These are phyloP conservation scores for Ctenochaetus hawaiiensis DNA, from an alignment of 2,797 vertebrate species.

Conservation along the genomic window DNA sequence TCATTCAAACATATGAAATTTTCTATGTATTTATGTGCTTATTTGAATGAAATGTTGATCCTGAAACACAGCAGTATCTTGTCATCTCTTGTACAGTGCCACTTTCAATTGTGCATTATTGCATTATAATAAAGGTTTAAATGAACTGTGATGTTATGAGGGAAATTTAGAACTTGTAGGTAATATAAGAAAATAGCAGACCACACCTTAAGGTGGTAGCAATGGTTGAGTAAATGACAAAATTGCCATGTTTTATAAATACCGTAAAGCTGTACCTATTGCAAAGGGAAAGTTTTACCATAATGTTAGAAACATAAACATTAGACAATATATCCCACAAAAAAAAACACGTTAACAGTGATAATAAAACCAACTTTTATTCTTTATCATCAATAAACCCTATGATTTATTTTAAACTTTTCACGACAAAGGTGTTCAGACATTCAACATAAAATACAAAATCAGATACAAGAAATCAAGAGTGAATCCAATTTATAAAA, in stretches of 20 bases:
- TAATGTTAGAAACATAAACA: too few relatives aligned
- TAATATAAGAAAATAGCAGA: neutral
- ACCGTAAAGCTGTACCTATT: too few relatives aligned
- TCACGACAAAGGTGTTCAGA: conserved; percentile 49
- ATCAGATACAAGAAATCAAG: conserved; percentile 18
- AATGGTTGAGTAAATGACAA: too few relatives aligned
- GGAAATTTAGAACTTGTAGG: neutral
- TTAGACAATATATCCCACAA: neutral
- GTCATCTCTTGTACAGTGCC: neutral
- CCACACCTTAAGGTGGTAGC: neutral
- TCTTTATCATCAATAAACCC: conserved; percentile 53
- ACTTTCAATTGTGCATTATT: neutral
- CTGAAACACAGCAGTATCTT: neutral
- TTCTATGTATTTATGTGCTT: conserved; percentile 37
- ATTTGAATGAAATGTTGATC: conserved; percentile 36
- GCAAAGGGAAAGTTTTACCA: too few relatives aligned
- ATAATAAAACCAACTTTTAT: conserved; percentile 62
- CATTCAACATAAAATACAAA: conserved; percentile 43
- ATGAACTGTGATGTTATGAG: neutral
- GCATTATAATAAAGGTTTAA: neutral
- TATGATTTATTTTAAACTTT: conserved; percentile 45
- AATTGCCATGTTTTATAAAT: too few relatives aligned
- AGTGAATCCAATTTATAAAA: conserved; percentile 10
- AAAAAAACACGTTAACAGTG: neutral
- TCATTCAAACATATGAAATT: conserved; percentile 52